Evolutionary conservation across 2,888 invertebrate species (phyloP).

Genomic region (Protodeltote pygarga): DNA sequence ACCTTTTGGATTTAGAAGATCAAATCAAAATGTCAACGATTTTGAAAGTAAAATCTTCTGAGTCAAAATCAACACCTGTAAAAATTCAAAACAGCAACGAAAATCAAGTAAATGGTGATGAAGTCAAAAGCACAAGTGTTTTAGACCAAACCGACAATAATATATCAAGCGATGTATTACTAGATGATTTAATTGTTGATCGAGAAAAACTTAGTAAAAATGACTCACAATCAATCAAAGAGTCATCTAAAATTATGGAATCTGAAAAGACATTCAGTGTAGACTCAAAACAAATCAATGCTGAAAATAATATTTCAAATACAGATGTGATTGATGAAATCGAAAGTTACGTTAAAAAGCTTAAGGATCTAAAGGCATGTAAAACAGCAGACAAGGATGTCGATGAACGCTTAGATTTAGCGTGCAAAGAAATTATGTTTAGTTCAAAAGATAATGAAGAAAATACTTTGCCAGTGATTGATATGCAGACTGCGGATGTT

Average conservation of each 20-base stretch:
- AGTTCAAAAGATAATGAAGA: not conserved
- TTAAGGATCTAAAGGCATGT: slow-evolving; percentile 6
- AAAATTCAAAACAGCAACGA: slow-evolving; percentile 28
- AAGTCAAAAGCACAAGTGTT: too few relatives aligned
- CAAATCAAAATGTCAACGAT: slow-evolving; percentile 56
- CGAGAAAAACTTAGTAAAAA: slow-evolving; percentile 1
- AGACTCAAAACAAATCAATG: not conserved
- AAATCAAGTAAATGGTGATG: slow-evolving; percentile 18
- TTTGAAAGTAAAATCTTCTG: slow-evolving; percentile 31
- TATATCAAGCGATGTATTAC: too few relatives aligned
- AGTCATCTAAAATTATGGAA: not conserved
- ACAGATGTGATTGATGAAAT: slow-evolving; percentile 29
- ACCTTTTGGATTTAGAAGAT: slow-evolving; percentile 55
- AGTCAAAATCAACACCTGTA: slow-evolving; percentile 4
- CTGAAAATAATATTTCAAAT: slow-evolving; percentile 1
- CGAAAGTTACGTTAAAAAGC: slow-evolving; percentile 33
- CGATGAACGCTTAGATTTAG: slow-evolving; percentile 3
- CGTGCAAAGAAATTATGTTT: slow-evolving; percentile 16
- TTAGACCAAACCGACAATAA: too few relatives aligned
- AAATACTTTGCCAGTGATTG: not conserved
- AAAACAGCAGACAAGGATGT: slow-evolving; percentile 9
- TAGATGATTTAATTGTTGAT: too few relatives aligned
- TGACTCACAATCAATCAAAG: too few relatives aligned
- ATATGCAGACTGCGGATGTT: not conserved
- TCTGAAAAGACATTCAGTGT: not conserved